Evolutionary conservation across 2,113 vertebrate species (phyloP).

Genomic region (Phalacrocorax pelagicus): DNA sequence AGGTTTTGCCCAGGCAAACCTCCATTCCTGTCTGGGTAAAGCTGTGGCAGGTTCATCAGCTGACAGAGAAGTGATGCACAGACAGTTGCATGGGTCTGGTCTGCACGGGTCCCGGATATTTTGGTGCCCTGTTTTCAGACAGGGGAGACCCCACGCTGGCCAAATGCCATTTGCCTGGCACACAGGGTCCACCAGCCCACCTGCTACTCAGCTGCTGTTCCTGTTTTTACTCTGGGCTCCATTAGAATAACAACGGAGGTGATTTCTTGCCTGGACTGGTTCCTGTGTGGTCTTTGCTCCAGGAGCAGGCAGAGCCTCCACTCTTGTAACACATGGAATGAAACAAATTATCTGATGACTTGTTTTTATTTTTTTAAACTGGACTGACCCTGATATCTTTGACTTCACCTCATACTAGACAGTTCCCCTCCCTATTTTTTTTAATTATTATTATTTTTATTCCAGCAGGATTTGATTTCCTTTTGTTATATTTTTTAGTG

Average conservation of each 20-base stretch:
- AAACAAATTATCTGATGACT: not conserved
- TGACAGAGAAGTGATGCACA: not conserved
- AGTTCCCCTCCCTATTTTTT: not conserved
- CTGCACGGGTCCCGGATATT: not conserved
- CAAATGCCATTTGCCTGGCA: not conserved
- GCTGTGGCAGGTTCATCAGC: not conserved
- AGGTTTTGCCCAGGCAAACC: not conserved
- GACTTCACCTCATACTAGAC: not conserved
- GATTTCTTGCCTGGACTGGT: not conserved
- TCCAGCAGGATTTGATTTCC: not conserved
- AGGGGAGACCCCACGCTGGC: not conserved
- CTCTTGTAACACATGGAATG: not conserved
- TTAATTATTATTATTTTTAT: not conserved
- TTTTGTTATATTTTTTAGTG: not conserved
- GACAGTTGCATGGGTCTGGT: not conserved
- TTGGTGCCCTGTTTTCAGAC: not conserved
- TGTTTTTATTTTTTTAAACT: not conserved
- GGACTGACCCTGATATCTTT: not conserved
- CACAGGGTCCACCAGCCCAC: not conserved
- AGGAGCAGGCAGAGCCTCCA: not conserved
- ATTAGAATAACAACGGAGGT: not conserved
- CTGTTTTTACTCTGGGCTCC: not conserved
- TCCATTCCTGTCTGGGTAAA: not conserved
- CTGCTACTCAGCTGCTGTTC: not conserved
- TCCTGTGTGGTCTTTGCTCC: not conserved